Evolutionary conservation across 2,797 vertebrate genomes (phyloP).

Genomic region (Orientallactaga sibirica): DNA sequence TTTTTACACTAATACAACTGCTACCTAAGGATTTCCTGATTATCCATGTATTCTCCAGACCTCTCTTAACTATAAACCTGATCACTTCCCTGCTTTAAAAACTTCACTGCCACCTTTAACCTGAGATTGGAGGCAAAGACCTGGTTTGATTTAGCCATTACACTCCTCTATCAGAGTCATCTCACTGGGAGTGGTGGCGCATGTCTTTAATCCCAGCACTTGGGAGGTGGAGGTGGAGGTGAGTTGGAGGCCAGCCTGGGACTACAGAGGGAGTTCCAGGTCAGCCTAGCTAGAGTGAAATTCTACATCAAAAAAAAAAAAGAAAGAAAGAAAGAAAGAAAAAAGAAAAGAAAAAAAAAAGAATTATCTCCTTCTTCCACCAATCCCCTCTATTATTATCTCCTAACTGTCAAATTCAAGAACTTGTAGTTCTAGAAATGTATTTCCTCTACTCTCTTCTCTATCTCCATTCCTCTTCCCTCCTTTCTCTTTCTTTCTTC

Average conservation of each 20-base stretch:
- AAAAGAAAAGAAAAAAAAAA: too few species aligned
- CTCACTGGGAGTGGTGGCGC: too few species aligned
- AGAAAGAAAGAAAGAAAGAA: too few species aligned
- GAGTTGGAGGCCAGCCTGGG: too few species aligned
- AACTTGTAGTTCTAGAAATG: neutral
- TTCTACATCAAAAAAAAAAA: too few species aligned
- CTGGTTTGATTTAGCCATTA: neutral
- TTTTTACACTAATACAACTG: conserved; percentile 6
- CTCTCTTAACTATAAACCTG: neutral
- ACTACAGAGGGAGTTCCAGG: too few species aligned
- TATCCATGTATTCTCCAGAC: neutral
- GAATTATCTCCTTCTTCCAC: neutral
- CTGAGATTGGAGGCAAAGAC: neutral
- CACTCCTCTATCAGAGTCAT: neutral
- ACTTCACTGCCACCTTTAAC: neutral
- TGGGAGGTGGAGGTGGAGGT: too few species aligned
- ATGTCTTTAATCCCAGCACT: too few species aligned
- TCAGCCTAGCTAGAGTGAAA: too few species aligned
- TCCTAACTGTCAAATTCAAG: neutral
- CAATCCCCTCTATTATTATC: neutral
- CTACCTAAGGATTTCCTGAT: neutral
- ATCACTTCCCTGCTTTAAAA: neutral
- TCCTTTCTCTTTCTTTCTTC: too few species aligned
- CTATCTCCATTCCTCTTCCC: too few species aligned
- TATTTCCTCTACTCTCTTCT: too few species aligned